Evolutionary conservation across 1,140 invertebrate genomes (phyloP).

Genomic region (Musca domestica): DNA sequence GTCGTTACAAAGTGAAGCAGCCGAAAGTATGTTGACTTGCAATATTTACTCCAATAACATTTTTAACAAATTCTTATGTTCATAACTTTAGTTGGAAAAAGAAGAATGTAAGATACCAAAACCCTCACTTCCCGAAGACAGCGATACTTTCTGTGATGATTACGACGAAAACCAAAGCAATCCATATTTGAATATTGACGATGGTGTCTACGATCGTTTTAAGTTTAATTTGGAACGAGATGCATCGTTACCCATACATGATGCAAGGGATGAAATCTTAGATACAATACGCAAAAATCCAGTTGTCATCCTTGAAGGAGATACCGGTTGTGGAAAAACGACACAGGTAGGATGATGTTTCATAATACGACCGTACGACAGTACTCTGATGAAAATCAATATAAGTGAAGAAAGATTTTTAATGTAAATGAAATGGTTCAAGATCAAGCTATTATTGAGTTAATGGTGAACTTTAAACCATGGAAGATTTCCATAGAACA

Average conservation of each 20-base stretch:
- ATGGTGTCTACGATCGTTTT: constrained; percentile 36
- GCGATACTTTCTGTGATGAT: constrained; percentile 34
- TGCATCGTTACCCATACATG: constrained; percentile 40
- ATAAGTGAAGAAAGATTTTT: no score
- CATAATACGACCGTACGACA: no score
- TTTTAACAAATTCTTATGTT: no score
- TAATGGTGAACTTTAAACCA: no score
- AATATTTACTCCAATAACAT: no score
- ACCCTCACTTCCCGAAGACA: constrained; percentile 30
- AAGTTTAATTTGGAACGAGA: constrained; percentile 40
- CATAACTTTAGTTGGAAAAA: no score
- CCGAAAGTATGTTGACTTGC: constrained; percentile 32
- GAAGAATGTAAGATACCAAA: constrained; percentile 32
- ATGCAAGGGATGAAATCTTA: constrained; percentile 36
- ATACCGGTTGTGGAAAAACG: constrained; percentile 75
- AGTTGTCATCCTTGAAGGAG: constrained; percentile 46
- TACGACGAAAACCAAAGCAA: background rate
- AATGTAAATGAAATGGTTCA: no score
- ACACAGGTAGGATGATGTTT: constrained; percentile 62
- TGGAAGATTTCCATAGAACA: no score
- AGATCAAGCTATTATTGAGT: no score
- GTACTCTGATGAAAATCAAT: no score
- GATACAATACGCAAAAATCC: constrained; percentile 35
- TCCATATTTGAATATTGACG: constrained; percentile 31
- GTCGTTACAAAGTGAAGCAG: constrained; percentile 6